A percentile compares a stretch with the other conserved stretches of the same genome.
Evolutionary conservation across 2,113 vertebrate species (phyloP).

Genomic region (Pelvicachromis taeniatus): DNA sequence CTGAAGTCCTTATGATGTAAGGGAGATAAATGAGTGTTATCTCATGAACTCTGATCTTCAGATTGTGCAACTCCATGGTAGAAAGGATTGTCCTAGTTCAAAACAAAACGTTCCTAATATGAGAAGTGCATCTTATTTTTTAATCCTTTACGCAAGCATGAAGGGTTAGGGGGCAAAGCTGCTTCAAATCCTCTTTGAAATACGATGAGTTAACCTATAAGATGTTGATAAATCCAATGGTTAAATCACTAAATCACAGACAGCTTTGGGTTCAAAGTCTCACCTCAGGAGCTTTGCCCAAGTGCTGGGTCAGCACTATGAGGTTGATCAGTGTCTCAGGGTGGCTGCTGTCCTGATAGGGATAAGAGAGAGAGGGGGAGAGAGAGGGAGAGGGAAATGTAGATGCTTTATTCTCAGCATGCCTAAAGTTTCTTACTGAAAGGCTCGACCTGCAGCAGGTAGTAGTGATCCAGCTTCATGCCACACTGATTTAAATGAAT

Average conservation of each 20-base stretch:
- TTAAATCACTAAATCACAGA: neutral
- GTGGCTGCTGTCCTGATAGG: constrained; percentile 86
- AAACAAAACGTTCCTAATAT: neutral
- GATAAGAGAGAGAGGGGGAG: neutral
- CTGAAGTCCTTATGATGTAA: constrained; percentile 4
- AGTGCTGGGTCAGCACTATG: constrained; percentile 88
- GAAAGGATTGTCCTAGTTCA: neutral
- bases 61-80: neutral
- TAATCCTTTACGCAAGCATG: rapidly evolving
- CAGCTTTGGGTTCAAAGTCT: constrained; percentile 46
- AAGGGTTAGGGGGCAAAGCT: neutral
- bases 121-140: neutral
- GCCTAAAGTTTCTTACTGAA: neutral
- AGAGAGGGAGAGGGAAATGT: no score
- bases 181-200: neutral
- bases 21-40: constrained; percentile 37
- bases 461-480: neutral
- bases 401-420: neutral
- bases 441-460: neutral
- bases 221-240: neutral
- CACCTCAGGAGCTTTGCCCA: constrained; percentile 93
- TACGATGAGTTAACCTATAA: neutral
- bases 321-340: constrained; percentile 95
- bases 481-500: neutral
- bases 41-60: constrained; percentile 50